Evolutionary conservation across 2,888 invertebrate species (phyloP), one percentile per base, ranked within the genome.

Genomic region (Dolichomitus sp.): DNA sequence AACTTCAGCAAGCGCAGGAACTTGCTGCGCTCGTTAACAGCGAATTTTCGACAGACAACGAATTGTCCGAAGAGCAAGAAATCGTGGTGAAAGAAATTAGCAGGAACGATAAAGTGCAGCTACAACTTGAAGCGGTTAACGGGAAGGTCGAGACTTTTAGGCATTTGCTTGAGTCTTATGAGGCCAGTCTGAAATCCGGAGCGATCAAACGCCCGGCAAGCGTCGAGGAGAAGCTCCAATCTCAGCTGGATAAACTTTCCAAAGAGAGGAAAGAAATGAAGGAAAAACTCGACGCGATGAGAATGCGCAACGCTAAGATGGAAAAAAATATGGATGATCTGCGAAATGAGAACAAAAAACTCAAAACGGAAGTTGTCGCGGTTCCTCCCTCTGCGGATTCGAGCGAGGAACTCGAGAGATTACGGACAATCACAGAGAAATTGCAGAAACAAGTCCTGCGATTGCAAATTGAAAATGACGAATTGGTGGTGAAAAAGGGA

Each of bases 321-420:
- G 92, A 93, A 50, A 91, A 86, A 70, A 89, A 88, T 65, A 86
- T 92, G 27, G 91, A 90, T 17, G 89, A 90, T 1, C 69, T 93
- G 30, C 85, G 88, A 17, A 85, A 11, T 19, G 88, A 89, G 40
- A 87, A 89, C 6, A 87, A 89, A 23, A 85, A 83, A 50, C 30
- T 90, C 14, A 90, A 89, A 65, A 63, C 40, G 1, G 84, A 87
- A 37, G 33, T 59, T 4, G 9, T 37, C 9, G 50, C 70, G n/a
- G 14, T 65, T 4, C 37, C 19, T 19, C 3, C 52, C 1, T 9
- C 11, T 0, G 79, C 74, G 17, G 80, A 85, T 6, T 78, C 85
- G 50, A 30, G 57, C 0, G 85, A 83, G 0, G 85, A 83, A 37
- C 79, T 85, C 57, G 83, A 85, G 19, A 72, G 54, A 9, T 54